Conservation (phyloP, 2,113 vertebrate genomes). For the Tenebrosternarchus preto region DNA sequence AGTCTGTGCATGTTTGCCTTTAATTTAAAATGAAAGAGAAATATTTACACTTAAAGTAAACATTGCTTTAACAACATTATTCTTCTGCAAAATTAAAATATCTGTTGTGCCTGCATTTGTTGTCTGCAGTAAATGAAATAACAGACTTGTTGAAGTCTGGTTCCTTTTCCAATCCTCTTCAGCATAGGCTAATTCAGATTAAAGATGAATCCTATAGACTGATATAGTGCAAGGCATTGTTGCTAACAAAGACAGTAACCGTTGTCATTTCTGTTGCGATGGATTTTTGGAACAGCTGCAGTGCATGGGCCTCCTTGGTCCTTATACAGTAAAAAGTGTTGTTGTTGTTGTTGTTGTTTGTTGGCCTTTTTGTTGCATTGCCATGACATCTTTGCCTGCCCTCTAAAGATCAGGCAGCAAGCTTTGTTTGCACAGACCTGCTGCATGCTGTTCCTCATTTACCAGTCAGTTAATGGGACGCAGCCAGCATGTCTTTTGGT, state of each 20-base stretch:
- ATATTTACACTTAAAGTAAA: no score
- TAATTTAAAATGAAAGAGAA: no score
- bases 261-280: background rate
- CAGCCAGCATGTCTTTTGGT: background rate
- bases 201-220: conserved; percentile 19
- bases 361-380: background rate
- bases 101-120: no score
- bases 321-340: background rate
- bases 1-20: no score
- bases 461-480: background rate
- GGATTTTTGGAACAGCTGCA: background rate
- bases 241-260: background rate
- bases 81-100: no score
- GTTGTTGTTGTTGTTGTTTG: background rate
- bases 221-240: background rate
- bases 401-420: background rate
- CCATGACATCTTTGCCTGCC: background rate
- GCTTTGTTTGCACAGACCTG: background rate
- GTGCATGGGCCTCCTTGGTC: background rate
- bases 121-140: no score
- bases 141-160: background rate
- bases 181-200: background rate
- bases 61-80: no score
- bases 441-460: background rate
- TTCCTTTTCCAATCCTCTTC: background rate